Evolutionary conservation across 2,113 vertebrate species (phyloP).

Genomic region (Galemys pyrenaicus): DNA sequence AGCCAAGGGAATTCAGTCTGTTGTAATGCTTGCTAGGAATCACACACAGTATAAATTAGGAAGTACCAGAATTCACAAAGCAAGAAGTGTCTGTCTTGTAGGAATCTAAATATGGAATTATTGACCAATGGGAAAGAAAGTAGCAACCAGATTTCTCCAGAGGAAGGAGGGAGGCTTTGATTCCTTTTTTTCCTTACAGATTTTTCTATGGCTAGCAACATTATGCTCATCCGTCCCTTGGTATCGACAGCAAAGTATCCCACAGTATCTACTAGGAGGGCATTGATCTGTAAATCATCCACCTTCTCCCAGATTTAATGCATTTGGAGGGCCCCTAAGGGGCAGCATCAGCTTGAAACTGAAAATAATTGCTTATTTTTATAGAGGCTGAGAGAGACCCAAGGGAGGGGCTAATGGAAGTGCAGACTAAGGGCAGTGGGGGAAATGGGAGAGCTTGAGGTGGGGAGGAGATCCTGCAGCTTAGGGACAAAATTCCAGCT

Average conservation of each 20-base stretch:
- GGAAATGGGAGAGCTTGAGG: background rate
- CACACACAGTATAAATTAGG: background rate
- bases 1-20: background rate
- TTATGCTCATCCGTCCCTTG: background rate
- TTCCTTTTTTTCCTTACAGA: conserved; percentile 15
- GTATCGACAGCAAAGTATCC: background rate
- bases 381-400: conserved; percentile 1
- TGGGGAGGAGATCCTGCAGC: background rate
- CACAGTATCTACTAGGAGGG: background rate
- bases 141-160: conserved; percentile 47
- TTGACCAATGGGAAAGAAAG: background rate
- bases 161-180: background rate
- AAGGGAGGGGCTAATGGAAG: background rate
- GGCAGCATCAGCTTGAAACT: conserved; percentile 32
- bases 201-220: conserved; percentile 20
- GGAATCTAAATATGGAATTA: conserved; percentile 50
- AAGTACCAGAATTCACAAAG: conserved; percentile 32
- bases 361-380: conserved; percentile 58
- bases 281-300: background rate
- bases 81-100: conserved; percentile 8
- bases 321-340: background rate
- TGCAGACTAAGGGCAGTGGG: background rate
- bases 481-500: background rate
- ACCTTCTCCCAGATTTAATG: background rate
- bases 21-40: conserved; percentile 12